Evolutionary conservation across 2,113 vertebrate genomes (phyloP), one percentile per base, ranked within the genome.

Genomic region (Sinocyclocheilus maitianheensis): DNA sequence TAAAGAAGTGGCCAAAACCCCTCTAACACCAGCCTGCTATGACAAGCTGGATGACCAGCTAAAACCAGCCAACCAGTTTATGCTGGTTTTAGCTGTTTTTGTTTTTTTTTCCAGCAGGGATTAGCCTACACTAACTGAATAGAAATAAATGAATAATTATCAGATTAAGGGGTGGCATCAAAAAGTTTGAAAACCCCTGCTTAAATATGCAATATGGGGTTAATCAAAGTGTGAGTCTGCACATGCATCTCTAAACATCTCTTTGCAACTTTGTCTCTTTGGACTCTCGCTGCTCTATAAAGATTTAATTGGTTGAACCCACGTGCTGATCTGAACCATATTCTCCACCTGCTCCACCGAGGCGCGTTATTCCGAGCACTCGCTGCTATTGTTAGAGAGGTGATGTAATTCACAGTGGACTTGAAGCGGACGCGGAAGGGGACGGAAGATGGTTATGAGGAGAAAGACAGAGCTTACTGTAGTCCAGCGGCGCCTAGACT

Each of bases 351-450:
- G 79, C 60, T 81, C 80, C 80, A 10, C 65, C 2, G 81, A 37
- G 62, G 26, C n/a, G 37, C 24, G 78, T 62, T 72, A 79, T 80
- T 79, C 51, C 30, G 26, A 53, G 83, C 80, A 51, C 55, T 46
- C 80, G 3, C 18, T 72, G 85, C 81, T 88, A 86, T 88, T 85
- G 84, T 86, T 83, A 46, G 81, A 58, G 20, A 24, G n/a, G 46
- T 86, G 87, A 88, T 86, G 84, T 86, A 83, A 88, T 86, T 81
- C 79, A 81, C n/a, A 0, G 78, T 24, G 78, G 55, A 80, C 46
- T 46, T 75, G 46, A n/a, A 46, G 26, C 67, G 26, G 74, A 72
- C 48, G 37, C 80, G 53, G 51, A 76, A 11, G 53, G 55, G 53
- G 51, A 76, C 40, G 53, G 55, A 22, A 65, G 80, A 51, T 46